Evolutionary conservation across 1,140 invertebrate genomes (phyloP).

Genomic region (Hylaeus volcanicus): DNA sequence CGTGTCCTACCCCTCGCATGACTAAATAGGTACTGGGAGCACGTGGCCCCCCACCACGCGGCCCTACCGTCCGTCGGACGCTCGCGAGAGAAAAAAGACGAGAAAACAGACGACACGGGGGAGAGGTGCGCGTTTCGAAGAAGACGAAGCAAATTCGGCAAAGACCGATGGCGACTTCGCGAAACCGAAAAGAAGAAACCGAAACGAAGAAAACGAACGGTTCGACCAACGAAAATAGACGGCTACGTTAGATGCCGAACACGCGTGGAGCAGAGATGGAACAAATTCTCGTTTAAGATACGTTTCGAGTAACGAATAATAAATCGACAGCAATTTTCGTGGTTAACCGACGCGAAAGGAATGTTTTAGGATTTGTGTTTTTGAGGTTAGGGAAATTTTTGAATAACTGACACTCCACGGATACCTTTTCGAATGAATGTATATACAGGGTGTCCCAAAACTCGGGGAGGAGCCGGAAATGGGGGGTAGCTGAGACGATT

Average conservation of each 20-base stretch:
- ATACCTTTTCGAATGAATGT: too few species aligned
- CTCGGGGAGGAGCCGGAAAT: too few species aligned
- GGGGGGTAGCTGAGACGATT: too few species aligned
- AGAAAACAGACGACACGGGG: neutral
- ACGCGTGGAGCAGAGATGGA: too few species aligned
- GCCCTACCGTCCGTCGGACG: constrained; percentile 34
- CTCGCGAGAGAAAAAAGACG: constrained; percentile 6
- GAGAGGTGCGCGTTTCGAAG: neutral
- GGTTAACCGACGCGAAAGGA: too few species aligned
- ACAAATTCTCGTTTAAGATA: too few species aligned
- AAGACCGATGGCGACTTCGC: constrained; percentile 15
- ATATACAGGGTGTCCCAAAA: too few species aligned
- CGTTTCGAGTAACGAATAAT: too few species aligned
- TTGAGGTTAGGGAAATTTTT: too few species aligned
- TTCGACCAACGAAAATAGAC: neutral
- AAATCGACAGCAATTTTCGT: too few species aligned
- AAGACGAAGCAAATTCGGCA: constrained; percentile 11
- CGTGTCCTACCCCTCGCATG: constrained; percentile 63
- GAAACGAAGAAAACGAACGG: neutral
- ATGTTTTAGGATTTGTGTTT: too few species aligned
- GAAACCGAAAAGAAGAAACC: neutral
- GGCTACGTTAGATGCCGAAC: neutral
- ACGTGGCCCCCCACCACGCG: constrained; percentile 67
- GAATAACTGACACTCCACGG: too few species aligned
- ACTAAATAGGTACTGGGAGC: constrained; percentile 56